Evolutionary conservation across 2,797 vertebrate genomes (phyloP).

Genomic region (Syncerus caffer): DNA sequence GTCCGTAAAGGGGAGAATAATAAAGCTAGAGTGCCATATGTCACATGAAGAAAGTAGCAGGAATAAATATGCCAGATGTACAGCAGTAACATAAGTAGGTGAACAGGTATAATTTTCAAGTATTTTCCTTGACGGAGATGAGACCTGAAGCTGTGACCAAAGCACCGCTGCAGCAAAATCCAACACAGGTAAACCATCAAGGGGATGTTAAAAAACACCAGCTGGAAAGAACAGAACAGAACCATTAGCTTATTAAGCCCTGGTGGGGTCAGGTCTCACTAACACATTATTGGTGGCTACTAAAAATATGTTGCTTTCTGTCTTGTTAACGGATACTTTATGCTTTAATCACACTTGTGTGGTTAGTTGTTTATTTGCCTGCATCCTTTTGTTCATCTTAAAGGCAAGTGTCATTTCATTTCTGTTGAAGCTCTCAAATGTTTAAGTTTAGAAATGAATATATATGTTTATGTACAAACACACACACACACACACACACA

Average conservation of each 20-base stretch:
- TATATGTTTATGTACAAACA: background rate
- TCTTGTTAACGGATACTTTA: constrained; percentile 4
- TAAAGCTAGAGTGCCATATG: constrained; percentile 91
- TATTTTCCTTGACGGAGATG: constrained; percentile 84
- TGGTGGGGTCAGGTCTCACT: background rate
- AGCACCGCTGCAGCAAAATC: constrained; percentile 92
- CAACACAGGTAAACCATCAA: constrained; percentile 94
- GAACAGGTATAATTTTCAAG: constrained; percentile 79
- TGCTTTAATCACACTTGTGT: background rate
- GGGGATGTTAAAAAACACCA: constrained; percentile 96
- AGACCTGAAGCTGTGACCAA: constrained; percentile 89
- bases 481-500: background rate
- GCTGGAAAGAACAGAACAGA: constrained; percentile 80
- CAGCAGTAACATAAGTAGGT: constrained; percentile 88
- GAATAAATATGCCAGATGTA: constrained; percentile 93
- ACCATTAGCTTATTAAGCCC: background rate
- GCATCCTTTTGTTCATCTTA: constrained; percentile 24
- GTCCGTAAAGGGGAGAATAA: constrained; percentile 93
- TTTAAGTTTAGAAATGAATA: constrained; percentile 4
- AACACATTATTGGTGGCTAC: background rate
- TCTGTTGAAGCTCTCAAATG: background rate
- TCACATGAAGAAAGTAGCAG: constrained; percentile 90
- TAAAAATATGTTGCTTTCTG: background rate
- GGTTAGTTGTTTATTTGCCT: constrained; percentile 8
- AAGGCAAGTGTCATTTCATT: constrained; percentile 29